These are phyloP conservation scores for Lytechinus pictus DNA, from an alignment of 35 echinoderm and acorn worm genomes.

Conservation along the genomic window DNA sequence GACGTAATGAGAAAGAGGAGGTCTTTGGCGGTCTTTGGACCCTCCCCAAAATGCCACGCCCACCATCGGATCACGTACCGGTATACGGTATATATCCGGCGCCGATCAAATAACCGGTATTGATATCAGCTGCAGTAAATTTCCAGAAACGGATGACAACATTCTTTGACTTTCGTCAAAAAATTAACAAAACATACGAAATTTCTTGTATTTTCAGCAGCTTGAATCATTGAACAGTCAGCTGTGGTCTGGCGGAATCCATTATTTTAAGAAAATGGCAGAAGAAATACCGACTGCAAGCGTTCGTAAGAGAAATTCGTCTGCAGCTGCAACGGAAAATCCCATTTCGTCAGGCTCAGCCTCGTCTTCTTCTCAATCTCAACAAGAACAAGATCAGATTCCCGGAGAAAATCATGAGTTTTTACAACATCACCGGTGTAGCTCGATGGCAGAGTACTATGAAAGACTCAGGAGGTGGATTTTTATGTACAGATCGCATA, in stretches of 20 bases:
- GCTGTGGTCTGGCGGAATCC: neutral
- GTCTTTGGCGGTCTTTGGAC: no score
- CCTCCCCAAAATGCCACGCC: no score
- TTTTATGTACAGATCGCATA: slow-evolving; percentile 25
- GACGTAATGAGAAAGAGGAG: no score
- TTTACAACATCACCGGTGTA: neutral
- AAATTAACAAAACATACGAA: no score
- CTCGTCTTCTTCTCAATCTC: neutral
- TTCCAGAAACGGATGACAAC: no score
- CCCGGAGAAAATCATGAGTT: neutral
- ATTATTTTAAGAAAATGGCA: neutral
- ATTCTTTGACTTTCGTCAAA: no score
- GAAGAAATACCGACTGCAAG: neutral
- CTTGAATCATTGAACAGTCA: neutral
- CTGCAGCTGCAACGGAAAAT: neutral
- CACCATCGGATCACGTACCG: no score
- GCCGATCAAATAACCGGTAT: no score
- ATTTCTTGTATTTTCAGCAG: neutral
- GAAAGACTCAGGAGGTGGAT: slow-evolving; percentile 7
- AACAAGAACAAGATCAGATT: neutral
- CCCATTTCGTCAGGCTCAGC: neutral
- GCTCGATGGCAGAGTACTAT: slow-evolving; percentile 20
- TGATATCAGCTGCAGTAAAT: no score
- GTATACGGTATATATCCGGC: no score
- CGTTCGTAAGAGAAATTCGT: neutral